Percentiles rank a stretch among this genome's conserved stretches.
Evolutionary conservation across 2,797 vertebrate genomes (phyloP).

Genomic region (Sphenodon punctatus): DNA sequence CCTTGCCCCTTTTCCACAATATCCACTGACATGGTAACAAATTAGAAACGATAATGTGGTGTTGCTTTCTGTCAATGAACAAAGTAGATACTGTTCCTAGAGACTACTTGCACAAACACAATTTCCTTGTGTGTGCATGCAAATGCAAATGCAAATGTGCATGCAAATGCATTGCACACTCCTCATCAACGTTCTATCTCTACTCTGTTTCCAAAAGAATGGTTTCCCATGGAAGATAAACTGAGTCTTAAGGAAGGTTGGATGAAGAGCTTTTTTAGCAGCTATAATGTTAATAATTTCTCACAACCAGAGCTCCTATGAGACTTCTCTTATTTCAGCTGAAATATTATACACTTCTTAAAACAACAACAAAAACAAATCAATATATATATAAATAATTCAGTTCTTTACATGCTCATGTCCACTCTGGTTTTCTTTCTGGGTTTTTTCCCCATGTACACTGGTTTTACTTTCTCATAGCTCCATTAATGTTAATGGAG

Average conservation of each 20-base stretch:
- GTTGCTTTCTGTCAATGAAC: not conserved
- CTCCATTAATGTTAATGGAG: not conserved
- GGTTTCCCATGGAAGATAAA: not conserved
- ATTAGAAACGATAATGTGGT: no score
- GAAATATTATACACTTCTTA: constrained; percentile 13
- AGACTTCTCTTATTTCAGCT: not conserved
- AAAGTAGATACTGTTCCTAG: not conserved
- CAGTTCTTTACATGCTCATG: not conserved
- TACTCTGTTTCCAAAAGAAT: constrained; percentile 22
- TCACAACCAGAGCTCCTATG: not conserved
- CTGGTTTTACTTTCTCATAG: not conserved
- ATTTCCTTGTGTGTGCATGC: not conserved
- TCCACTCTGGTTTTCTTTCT: not conserved
- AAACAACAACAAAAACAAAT: constrained; percentile 30
- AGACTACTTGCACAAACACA: not conserved
- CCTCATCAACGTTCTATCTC: constrained; percentile 16
- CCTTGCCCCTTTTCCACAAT: not conserved
- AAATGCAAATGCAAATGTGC: not conserved
- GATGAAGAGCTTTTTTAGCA: constrained; percentile 27
- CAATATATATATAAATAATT: constrained; percentile 8
- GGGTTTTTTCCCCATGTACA: not conserved
- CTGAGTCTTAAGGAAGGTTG: not conserved
- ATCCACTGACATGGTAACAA: not conserved
- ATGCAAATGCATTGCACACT: no score
- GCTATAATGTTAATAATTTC: constrained; percentile 4